Percentiles rank a stretch among this genome's conserved stretches.
Conservation (phyloP, 2,113 vertebrate genomes). For the Channa maculata region DNA sequence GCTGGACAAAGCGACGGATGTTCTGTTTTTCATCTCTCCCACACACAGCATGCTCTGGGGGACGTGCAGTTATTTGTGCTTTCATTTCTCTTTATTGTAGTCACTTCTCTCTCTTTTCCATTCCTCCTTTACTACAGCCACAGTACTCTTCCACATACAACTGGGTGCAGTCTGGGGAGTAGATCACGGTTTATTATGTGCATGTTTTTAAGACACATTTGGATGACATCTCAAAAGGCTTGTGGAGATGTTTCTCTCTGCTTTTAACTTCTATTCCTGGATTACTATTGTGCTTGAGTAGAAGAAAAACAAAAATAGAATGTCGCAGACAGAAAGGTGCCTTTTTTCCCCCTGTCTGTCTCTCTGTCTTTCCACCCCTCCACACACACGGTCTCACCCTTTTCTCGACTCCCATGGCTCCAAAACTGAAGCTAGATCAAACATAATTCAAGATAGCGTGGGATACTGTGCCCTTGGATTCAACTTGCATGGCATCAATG, state of each 20-base stretch:
- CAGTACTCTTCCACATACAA: not conserved
- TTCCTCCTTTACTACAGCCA: not conserved
- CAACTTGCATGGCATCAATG: not conserved
- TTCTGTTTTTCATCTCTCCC: conserved; percentile 23
- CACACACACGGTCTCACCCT: not conserved
- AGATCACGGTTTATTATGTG: conserved; percentile 33
- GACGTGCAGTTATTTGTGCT: conserved; percentile 7
- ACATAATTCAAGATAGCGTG: conserved; percentile 7
- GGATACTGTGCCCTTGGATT: conserved; percentile 33
- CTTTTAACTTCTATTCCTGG: conserved; percentile 51
- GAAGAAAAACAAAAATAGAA: conserved; percentile 37
- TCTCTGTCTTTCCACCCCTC: not conserved
- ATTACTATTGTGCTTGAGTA: conserved; percentile 24
- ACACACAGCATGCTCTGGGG: not conserved
- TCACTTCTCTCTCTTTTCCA: not conserved
- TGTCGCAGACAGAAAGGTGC: conserved; percentile 28
- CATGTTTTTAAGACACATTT: conserved; percentile 34
- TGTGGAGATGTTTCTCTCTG: conserved; percentile 12
- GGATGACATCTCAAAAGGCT: conserved; percentile 25
- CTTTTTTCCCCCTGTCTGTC: not conserved
- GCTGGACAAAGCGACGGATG: conserved; percentile 28
- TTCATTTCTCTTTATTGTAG: conserved; percentile 18
- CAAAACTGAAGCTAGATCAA: conserved; percentile 47
- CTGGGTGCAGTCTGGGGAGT: conserved; percentile 6
- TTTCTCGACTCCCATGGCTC: conserved; percentile 21